These are phyloP conservation scores for Hemibagrus guttatus DNA, from an alignment of 2,797 vertebrate genomes.

Conservation along the genomic window DNA sequence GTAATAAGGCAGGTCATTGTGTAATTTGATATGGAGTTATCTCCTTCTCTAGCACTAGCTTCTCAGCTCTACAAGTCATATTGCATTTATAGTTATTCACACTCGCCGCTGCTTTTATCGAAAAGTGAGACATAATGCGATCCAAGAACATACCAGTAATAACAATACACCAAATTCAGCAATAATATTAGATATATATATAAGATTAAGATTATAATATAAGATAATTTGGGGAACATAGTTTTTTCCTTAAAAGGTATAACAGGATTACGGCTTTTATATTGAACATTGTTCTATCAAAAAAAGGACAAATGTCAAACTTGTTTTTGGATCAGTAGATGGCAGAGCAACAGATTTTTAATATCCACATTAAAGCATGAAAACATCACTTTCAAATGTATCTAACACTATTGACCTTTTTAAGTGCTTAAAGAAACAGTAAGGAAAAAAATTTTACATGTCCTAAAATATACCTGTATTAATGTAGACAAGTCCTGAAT, in stretches of 20 bases:
- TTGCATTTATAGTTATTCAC: neutral
- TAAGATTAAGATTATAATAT: too few species aligned
- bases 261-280: neutral
- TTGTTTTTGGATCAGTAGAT: neutral
- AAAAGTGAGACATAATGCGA: neutral
- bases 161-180: neutral
- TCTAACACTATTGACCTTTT: neutral
- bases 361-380: neutral
- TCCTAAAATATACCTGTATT: neutral
- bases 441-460: neutral
- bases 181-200: too few species aligned
- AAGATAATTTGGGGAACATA: neutral
- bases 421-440: neutral
- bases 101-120: neutral
- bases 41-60: neutral
- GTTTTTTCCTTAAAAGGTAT: neutral
- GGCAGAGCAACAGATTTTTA: neutral
- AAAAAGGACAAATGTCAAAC: neutral
- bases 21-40: slow-evolving; percentile 8
- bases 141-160: slow-evolving; percentile 14
- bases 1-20: slow-evolving; percentile 29
- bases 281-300: neutral
- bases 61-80: neutral
- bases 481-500: neutral
- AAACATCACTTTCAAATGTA: neutral